Evolutionary conservation across 2,888 invertebrate genomes (phyloP).

Genomic region (Amblyjoppa fuscipennis): DNA sequence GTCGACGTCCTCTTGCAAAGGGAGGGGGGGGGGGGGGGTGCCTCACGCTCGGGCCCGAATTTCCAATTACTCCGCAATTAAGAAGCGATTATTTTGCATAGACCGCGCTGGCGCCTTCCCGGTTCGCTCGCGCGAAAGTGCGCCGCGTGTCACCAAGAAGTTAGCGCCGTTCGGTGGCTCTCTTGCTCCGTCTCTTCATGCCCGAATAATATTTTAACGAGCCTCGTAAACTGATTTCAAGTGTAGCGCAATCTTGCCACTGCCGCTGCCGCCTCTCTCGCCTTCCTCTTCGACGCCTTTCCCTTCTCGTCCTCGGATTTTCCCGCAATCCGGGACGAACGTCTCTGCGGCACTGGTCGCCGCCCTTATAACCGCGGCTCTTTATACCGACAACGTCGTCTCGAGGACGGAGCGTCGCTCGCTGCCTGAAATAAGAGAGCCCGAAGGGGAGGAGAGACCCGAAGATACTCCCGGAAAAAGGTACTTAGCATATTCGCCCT

Average conservation of each 20-base stretch:
- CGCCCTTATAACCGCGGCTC: constrained; percentile 23
- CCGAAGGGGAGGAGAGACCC: constrained; percentile 21
- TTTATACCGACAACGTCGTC: constrained; percentile 20
- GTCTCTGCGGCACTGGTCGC: constrained; percentile 26
- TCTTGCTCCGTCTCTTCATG: constrained; percentile 41
- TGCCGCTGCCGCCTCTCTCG: constrained; percentile 38
- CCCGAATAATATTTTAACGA: constrained; percentile 84
- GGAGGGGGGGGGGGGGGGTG: no score
- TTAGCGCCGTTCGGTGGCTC: constrained; percentile 70
- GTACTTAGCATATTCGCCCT: constrained; percentile 83
- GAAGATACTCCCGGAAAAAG: constrained; percentile 79
- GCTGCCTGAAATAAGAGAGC: constrained; percentile 10
- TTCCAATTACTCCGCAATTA: constrained; percentile 84
- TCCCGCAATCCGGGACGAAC: constrained; percentile 41
- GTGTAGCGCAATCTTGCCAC: constrained; percentile 69
- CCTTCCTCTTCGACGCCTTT: constrained; percentile 23
- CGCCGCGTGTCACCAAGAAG: constrained; percentile 84
- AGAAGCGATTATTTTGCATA: constrained; percentile 85
- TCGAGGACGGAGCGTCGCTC: constrained; percentile 7
- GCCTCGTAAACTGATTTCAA: constrained; percentile 84
- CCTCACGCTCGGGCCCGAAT: constrained; percentile 73
- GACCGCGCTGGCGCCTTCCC: constrained; percentile 71
- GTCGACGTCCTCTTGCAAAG: constrained; percentile 59
- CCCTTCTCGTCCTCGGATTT: constrained; percentile 45
- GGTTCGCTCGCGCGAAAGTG: constrained; percentile 68